phyloP scores from a whole-genome alignment of 1,140 invertebrate species.

The Zaprionus camerounensis region DNA sequence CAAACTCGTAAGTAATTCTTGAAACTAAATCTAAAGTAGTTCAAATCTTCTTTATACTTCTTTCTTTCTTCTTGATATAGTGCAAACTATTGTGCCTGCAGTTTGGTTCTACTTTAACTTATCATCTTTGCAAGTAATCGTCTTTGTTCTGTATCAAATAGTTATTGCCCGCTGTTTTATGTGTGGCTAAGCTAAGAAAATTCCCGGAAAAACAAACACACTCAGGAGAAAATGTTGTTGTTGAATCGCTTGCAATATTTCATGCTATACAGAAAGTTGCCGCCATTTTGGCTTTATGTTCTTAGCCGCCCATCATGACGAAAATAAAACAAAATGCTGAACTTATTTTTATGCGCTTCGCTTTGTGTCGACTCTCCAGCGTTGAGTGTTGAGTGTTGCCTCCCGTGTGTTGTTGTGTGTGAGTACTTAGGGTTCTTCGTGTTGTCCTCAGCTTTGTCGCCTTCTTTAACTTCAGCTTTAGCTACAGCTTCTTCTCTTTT shows the following conservation, averaged over 20 bases:
- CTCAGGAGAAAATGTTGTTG: conserved; percentile 18
- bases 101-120: background rate
- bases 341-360: conserved; percentile 32
- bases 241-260: conserved; percentile 34
- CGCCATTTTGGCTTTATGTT: conserved; percentile 41
- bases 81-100: no score
- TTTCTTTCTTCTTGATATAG: no score
- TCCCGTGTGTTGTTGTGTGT: background rate
- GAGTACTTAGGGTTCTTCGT: background rate
- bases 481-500: background rate
- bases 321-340: conserved; percentile 33
- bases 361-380: conserved; percentile 9
- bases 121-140: no score
- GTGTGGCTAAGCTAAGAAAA: conserved; percentile 2
- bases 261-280: conserved; percentile 28
- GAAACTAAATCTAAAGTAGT: no score
- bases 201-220: conserved; percentile 5
- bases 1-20: no score
- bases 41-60: no score
- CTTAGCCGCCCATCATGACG: conserved; percentile 31
- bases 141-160: conserved; percentile 13
- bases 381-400: background rate
- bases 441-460: conserved; percentile 6
- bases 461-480: no score
- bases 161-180: background rate